phyloP scores from a whole-genome alignment of 1,140 invertebrate genomes.

The Druon quercuslanigerum region DNA sequence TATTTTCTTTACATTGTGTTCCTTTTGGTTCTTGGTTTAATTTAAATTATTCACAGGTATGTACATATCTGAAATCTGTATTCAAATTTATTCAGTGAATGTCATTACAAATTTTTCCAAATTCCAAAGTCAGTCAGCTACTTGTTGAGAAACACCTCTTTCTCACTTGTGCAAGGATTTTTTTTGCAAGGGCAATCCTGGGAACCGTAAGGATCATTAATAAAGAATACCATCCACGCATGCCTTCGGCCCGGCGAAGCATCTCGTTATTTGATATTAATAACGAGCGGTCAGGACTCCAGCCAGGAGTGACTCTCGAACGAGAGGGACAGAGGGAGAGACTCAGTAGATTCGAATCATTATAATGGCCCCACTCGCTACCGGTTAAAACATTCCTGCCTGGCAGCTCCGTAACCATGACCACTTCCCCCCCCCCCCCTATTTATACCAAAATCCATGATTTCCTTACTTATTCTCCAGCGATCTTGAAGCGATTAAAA shows the following conservation, averaged over 20 bases:
- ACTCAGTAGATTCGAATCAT: slow-evolving; percentile 30
- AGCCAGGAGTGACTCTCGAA: neutral
- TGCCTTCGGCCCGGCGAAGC: slow-evolving; percentile 56
- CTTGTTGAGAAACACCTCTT: slow-evolving; percentile 27
- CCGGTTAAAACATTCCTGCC: slow-evolving; percentile 23
- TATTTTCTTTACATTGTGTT: neutral
- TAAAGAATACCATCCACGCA: slow-evolving; percentile 67
- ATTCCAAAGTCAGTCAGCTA: slow-evolving; percentile 18
- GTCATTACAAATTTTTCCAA: slow-evolving; percentile 12
- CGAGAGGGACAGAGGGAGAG: slow-evolving; percentile 39
- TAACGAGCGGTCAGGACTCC: slow-evolving; percentile 57
- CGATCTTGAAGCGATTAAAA: too few species aligned
- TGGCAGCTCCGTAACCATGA: neutral
- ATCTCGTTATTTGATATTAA: slow-evolving; percentile 73
- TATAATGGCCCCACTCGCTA: slow-evolving; percentile 22
- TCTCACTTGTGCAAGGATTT: slow-evolving; percentile 15
- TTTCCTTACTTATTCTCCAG: neutral
- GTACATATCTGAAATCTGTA: neutral
- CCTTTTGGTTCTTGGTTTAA: neutral
- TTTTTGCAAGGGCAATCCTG: slow-evolving; percentile 12
- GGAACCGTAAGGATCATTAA: slow-evolving; percentile 64
- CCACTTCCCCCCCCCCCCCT: neutral
- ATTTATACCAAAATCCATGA: neutral
- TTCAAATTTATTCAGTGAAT: slow-evolving; percentile 7
- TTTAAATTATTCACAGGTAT: neutral